Conservation (phyloP, 2,113 vertebrate genomes). For the Ceuthmochares aereus region DNA sequence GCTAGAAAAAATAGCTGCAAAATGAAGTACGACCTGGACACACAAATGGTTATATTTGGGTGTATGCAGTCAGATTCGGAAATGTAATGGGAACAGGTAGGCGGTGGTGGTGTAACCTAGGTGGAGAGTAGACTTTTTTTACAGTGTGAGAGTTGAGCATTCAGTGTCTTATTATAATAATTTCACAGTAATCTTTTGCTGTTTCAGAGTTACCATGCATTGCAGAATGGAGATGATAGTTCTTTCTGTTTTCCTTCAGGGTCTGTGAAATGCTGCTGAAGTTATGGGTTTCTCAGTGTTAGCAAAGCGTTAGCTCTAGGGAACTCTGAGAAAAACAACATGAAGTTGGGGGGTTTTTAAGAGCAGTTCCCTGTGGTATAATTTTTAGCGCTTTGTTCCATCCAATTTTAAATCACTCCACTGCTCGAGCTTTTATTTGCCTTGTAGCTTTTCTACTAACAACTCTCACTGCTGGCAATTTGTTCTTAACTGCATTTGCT, state of each 20-base stretch:
- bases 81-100: not conserved
- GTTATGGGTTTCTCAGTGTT: slow-evolving; percentile 22
- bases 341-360: not conserved
- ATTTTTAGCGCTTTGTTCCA: slow-evolving; percentile 57
- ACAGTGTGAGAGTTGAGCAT: not conserved
- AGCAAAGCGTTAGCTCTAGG: slow-evolving; percentile 19
- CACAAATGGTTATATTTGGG: not conserved
- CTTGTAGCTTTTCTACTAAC: slow-evolving; percentile 41
- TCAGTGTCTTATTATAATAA: not conserved
- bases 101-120: not conserved
- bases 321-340: slow-evolving; percentile 45
- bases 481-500: slow-evolving; percentile 13
- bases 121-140: not conserved
- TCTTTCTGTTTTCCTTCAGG: not conserved
- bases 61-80: not conserved
- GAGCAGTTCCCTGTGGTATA: slow-evolving; percentile 5
- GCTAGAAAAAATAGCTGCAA: not conserved
- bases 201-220: not conserved
- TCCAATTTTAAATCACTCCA: slow-evolving; percentile 46
- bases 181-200: not conserved
- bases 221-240: not conserved
- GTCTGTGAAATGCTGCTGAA: slow-evolving; percentile 1
- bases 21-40: not conserved
- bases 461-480: slow-evolving; percentile 56
- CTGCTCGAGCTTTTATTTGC: slow-evolving; percentile 37